A percentile compares a stretch with the other conserved stretches of the same genome.
These are phyloP conservation scores for Yoshiicerus persimilis DNA, from an alignment of 1,140 invertebrate genomes.

Conservation along the genomic window DNA sequence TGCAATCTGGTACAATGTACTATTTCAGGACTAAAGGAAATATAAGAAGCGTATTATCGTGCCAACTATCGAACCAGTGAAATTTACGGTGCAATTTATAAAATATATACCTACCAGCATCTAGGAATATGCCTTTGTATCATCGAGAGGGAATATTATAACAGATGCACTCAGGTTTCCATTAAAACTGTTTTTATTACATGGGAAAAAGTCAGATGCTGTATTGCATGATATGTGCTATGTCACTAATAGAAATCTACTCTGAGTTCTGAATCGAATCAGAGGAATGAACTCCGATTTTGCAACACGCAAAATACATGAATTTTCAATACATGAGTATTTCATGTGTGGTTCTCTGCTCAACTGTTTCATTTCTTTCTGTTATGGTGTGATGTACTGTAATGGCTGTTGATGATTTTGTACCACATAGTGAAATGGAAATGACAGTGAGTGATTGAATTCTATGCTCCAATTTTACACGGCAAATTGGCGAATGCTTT, in stretches of 20 bases:
- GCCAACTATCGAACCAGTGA: background rate
- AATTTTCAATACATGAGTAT: background rate
- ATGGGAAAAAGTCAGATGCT: background rate
- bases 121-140: background rate
- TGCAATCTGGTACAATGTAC: too few species aligned
- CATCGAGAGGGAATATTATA: background rate
- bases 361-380: background rate
- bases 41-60: background rate
- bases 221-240: background rate
- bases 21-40: background rate
- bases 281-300: background rate
- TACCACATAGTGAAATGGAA: background rate
- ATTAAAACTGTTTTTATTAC: background rate
- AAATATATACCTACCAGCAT: background rate
- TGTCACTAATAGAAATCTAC: background rate
- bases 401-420: background rate
- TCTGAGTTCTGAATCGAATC: background rate
- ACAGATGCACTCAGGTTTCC: background rate
- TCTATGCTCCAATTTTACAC: background rate
- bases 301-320: background rate
- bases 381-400: background rate
- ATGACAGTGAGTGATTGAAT: background rate
- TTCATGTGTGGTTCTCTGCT: background rate
- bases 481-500: background rate
- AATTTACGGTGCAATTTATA: background rate